Evolutionary conservation across 2,113 vertebrate genomes (phyloP), one percentile per base, ranked within the genome.

Genomic region (Cygnus atratus): DNA sequence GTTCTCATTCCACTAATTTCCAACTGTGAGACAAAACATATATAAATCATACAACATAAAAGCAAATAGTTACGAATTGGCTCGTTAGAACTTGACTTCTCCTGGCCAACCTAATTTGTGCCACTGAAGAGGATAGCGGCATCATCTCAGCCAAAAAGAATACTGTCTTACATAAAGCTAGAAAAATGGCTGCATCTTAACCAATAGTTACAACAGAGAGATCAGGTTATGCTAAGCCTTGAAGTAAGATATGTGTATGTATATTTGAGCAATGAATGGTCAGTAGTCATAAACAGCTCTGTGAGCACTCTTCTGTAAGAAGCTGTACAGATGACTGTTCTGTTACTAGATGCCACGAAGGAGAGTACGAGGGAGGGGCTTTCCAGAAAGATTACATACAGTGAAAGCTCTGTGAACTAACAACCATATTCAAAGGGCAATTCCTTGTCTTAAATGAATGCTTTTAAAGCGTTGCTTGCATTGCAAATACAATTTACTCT

Each of bases 401-500:
- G 55, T 67, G 83, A 86, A 90, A 87, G n/a, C 68, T 81, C 70
- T 54, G 71, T 54, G 67, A 95, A 83, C 41, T 87, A 82, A 82
- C 62, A 77, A 41, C 50, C 66, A 44, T 25, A 87, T 67, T 78
- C 63, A 81, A 91, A 76, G 54, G 54, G 43, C 41, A 78, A 67
- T 66, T 91, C 71, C 25, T 90, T 81, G 57, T 78, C 54, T 92
- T 79, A 77, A 76, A 44, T 19, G 58, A 92, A 78, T 59, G 44
- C 61, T 84, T 87, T 94, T 77, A 90, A 94, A 93, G 19, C 50
- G 63, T 33, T 66, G 50, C 68, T 92, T 1, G 1, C 29, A 46
- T 87, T 87, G 19, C 67, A 87, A 87, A 88, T 73, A 72, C 70
- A 81, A 88, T 92, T 96, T 80, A 71, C 37, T 95, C 13, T 92